Percentiles rank a stretch among this genome's conserved stretches.
phyloP scores from a whole-genome alignment of 2,113 vertebrate species.

The Parotia lawesii region DNA sequence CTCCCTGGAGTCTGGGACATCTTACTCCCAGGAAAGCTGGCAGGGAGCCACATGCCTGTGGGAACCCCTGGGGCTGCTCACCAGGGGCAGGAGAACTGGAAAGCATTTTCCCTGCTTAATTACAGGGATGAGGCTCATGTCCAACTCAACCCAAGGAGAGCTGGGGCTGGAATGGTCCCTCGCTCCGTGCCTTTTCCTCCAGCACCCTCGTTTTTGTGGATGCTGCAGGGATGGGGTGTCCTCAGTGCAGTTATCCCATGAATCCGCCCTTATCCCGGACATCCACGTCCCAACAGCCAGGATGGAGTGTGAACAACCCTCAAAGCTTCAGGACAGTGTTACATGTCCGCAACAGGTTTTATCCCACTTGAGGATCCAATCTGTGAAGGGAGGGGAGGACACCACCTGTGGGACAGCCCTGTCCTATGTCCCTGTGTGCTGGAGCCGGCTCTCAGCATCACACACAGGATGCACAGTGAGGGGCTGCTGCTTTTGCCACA shows the following conservation, averaged over 20 bases:
- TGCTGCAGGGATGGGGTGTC: neutral
- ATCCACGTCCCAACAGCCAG: neutral
- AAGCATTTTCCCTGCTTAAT: neutral
- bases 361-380: neutral
- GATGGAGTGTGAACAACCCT: neutral
- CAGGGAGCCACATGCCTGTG: neutral
- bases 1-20: neutral
- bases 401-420: neutral
- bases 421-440: accelerated
- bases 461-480: neutral
- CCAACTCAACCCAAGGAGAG: neutral
- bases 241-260: neutral
- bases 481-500: neutral
- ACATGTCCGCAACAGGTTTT: neutral
- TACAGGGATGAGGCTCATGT: neutral
- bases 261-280: neutral
- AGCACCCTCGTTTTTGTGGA: neutral
- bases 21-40: neutral
- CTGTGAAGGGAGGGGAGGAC: neutral
- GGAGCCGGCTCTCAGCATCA: neutral
- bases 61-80: neutral
- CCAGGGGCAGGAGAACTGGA: neutral
- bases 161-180: neutral
- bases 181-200: accelerated
- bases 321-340: neutral